Conservation (phyloP, 2,797 vertebrate species). For the Pyrocephalus nanus region DNA sequence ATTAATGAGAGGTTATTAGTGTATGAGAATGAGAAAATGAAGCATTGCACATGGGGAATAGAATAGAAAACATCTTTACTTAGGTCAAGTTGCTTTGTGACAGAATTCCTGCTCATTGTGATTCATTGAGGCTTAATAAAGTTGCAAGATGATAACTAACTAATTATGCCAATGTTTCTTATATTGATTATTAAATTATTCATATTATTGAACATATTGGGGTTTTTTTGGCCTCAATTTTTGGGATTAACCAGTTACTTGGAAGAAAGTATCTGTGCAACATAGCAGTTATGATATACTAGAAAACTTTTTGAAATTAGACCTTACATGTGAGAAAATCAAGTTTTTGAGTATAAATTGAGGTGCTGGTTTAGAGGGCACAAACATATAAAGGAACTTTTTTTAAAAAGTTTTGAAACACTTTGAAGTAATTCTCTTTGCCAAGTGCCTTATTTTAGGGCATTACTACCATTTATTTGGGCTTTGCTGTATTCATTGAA, state of each 20-base stretch:
- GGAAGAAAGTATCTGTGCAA: background rate
- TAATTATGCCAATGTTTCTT: background rate
- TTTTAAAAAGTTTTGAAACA: background rate
- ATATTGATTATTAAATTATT: background rate
- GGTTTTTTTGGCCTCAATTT: background rate
- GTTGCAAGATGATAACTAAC: background rate
- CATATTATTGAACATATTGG: background rate
- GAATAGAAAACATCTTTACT: background rate
- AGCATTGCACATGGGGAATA: background rate
- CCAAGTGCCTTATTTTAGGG: background rate
- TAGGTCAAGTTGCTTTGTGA: background rate
- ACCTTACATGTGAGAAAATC: background rate
- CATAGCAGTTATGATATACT: background rate
- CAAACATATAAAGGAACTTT: background rate
- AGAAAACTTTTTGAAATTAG: background rate
- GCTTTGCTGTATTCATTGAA: background rate
- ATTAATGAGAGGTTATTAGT: background rate
- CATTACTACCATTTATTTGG: background rate
- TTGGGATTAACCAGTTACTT: background rate
- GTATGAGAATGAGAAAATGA: background rate
- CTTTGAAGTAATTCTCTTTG: background rate
- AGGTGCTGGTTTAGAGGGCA: background rate
- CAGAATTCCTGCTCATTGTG: background rate
- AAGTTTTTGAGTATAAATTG: background rate
- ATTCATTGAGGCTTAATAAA: background rate